A percentile compares a stretch with the other conserved stretches of the same genome.
phyloP scores from a whole-genome alignment of 2,797 vertebrate genomes.

The Sphaeramia orbicularis region DNA sequence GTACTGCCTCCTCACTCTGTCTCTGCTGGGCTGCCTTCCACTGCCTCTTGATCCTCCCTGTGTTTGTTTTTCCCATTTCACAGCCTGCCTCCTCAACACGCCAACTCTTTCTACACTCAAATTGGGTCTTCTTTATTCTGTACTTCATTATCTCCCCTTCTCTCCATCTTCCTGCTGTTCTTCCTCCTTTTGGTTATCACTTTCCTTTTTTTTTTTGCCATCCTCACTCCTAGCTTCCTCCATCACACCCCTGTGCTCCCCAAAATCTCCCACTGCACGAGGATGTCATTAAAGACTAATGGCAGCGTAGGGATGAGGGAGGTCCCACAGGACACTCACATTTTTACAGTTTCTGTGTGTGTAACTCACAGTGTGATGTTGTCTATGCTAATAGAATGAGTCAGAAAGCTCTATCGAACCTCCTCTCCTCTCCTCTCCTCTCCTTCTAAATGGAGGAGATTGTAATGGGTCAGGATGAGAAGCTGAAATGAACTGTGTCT shows the following conservation, averaged over 20 bases:
- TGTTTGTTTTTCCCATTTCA: conserved; percentile 16
- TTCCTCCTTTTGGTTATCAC: background rate
- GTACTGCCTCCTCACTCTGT: conserved; percentile 22
- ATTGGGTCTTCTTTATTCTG: conserved; percentile 10
- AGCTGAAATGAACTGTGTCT: conserved; percentile 10
- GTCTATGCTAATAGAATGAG: conserved; percentile 49
- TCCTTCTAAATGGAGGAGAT: conserved; percentile 19
- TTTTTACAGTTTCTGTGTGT: conserved; percentile 19
- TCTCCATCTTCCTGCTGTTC: background rate
- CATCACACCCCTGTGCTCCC: background rate
- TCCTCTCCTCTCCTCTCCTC: conserved; percentile 1
- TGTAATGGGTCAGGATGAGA: conserved; percentile 18
- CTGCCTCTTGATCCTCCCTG: conserved; percentile 7
- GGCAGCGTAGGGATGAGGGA: conserved; percentile 12
- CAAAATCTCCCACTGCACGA: background rate
- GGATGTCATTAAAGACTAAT: conserved; percentile 49
- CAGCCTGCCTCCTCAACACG: background rate
- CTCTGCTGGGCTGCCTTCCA: conserved; percentile 18
- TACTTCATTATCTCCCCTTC: conserved; percentile 7
- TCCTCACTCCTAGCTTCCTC: conserved; percentile 11
- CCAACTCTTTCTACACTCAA: background rate
- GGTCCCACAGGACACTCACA: conserved; percentile 13
- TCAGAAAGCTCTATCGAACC: conserved; percentile 25
- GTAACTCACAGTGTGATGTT: conserved; percentile 24
- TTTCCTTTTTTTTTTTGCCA: conserved; percentile 8